phyloP scores from a whole-genome alignment of 2,797 vertebrate genomes.

The Nannoperca australis region DNA sequence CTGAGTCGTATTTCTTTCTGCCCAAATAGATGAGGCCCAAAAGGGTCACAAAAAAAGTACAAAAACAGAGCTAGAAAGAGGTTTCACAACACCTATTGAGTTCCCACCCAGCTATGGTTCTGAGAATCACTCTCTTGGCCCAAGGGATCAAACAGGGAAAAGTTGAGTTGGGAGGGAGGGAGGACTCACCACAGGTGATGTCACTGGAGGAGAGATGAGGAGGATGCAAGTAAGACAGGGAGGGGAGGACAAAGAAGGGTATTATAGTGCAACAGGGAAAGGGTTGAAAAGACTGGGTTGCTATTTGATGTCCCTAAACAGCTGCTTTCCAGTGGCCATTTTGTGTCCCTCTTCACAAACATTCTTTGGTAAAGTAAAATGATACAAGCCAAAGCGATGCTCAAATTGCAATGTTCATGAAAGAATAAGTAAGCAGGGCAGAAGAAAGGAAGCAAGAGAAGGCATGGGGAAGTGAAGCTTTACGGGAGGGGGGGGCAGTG shows the following conservation, averaged over 20 bases:
- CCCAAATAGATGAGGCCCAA: constrained; percentile 50
- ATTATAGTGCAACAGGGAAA: constrained; percentile 11
- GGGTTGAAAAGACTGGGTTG: background rate
- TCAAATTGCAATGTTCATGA: constrained; percentile 22
- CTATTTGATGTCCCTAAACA: constrained; percentile 8
- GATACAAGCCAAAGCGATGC: background rate
- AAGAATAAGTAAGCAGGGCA: constrained; percentile 32
- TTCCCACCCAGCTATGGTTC: constrained; percentile 34
- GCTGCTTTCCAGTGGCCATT: background rate
- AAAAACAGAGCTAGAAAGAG: constrained; percentile 11
- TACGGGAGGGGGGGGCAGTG: background rate
- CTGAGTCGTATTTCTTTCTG: constrained; percentile 52
- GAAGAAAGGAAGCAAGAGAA: constrained; percentile 25
- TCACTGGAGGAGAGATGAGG: constrained; percentile 30
- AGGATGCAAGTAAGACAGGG: background rate
- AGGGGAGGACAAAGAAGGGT: background rate
- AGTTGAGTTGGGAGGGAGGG: constrained; percentile 14
- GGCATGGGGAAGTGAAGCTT: constrained; percentile 9
- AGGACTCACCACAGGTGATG: constrained; percentile 43
- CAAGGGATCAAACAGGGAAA: constrained; percentile 26
- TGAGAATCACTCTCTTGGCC: constrained; percentile 34
- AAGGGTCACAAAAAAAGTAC: constrained; percentile 2
- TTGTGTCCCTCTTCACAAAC: constrained; percentile 2
- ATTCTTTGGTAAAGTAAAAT: constrained; percentile 4
- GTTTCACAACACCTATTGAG: constrained; percentile 30